A percentile compares a stretch with the other conserved stretches of the same genome.
These are phyloP conservation scores for Semnornis frantzii DNA, from an alignment of 2,113 vertebrate species.

Conservation along the genomic window DNA sequence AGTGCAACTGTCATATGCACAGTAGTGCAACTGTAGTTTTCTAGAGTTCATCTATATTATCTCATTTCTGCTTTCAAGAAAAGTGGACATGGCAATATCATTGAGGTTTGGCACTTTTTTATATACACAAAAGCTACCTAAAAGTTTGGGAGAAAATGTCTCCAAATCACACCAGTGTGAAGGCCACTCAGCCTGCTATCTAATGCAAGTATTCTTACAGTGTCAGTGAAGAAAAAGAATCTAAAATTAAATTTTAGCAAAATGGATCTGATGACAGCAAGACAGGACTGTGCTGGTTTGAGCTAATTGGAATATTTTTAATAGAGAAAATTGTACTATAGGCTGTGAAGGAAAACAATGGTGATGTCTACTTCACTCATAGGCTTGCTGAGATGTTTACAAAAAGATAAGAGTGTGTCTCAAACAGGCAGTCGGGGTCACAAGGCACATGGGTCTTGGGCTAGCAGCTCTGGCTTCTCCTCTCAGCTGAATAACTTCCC, in stretches of 20 bases:
- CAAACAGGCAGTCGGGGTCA: no score
- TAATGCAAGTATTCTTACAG: not conserved
- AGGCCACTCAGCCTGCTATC: not conserved
- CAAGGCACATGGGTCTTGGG: no score
- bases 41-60: not conserved
- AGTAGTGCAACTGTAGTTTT: not conserved
- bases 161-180: not conserved
- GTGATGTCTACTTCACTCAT: no score
- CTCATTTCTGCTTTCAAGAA: not conserved
- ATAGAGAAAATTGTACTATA: no score
- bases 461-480: no score
- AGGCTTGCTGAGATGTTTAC: no score
- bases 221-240: not conserved
- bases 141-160: not conserved
- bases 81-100: not conserved
- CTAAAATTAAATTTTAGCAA: not conserved
- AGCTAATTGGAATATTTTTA: no score
- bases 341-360: no score
- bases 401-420: no score
- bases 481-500: no score
- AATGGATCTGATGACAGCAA: not conserved
- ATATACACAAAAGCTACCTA: not conserved
- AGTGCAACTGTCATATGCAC: not conserved
- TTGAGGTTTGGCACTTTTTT: not conserved
- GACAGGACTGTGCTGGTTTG: no score